Conservation (phyloP, 1,140 invertebrate species). For the Macrotrachela quadricornifera region DNA sequence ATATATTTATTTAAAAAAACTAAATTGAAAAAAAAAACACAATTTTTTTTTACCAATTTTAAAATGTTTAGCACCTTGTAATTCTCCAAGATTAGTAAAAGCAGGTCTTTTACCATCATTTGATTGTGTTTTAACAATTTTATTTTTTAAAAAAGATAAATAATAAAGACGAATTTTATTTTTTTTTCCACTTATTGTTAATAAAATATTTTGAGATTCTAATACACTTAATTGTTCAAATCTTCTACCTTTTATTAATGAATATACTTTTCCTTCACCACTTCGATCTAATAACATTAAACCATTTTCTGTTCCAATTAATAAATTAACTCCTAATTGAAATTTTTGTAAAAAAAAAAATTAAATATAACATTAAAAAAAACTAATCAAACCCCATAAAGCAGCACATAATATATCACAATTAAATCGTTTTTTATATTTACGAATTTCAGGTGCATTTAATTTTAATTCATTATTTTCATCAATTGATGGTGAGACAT, state of each 20-base stretch:
- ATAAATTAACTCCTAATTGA: constrained; percentile 65
- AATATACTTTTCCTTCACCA: constrained; percentile 92
- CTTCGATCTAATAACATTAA: constrained; percentile 90
- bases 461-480: background rate
- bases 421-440: constrained; percentile 85
- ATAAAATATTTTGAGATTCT: constrained; percentile 95
- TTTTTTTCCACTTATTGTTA: constrained; percentile 96
- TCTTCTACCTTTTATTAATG: constrained; percentile 77
- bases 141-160: constrained; percentile 92
- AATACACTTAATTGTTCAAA: constrained; percentile 99
- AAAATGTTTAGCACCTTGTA: constrained; percentile 94
- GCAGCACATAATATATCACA: constrained; percentile 96
- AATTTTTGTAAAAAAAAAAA: background rate
- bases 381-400: constrained; percentile 47
- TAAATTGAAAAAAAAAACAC: too few species aligned
- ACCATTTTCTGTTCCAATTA: constrained; percentile 96
- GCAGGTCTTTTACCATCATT: background rate
- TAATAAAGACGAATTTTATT: constrained; percentile 96
- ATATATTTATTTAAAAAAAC: too few species aligned
- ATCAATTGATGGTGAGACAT: too few species aligned
- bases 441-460: constrained; percentile 34
- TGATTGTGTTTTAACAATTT: constrained; percentile 76
- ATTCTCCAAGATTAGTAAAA: constrained; percentile 91
- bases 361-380: too few species aligned
- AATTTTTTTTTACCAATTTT: constrained; percentile 71